Evolutionary conservation across 1,140 invertebrate genomes (phyloP).

Genomic region (Homalodisca vitripennis): DNA sequence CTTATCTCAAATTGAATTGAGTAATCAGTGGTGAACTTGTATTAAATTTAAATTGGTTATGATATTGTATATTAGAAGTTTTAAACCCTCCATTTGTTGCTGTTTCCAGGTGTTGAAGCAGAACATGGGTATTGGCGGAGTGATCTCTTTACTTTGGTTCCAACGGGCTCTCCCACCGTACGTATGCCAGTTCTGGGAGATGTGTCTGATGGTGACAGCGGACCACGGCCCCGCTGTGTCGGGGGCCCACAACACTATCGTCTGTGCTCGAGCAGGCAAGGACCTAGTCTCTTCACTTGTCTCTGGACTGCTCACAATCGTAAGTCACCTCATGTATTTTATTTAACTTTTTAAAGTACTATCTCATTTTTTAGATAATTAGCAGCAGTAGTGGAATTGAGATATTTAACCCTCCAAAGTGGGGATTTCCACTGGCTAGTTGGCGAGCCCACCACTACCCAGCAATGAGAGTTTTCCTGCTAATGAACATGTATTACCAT

Average conservation of each 20-base stretch:
- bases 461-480: too few relatives aligned
- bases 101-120: constrained; percentile 63
- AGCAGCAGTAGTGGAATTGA: too few relatives aligned
- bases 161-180: constrained; percentile 91
- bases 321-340: constrained; percentile 68
- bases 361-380: too few relatives aligned
- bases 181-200: constrained; percentile 98
- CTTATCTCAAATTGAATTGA: too few relatives aligned
- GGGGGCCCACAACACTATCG: constrained; percentile 99
- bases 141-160: constrained; percentile 97
- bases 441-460: too few relatives aligned
- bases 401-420: neutral
- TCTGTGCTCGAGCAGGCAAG: constrained; percentile 97
- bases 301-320: constrained; percentile 96
- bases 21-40: too few relatives aligned
- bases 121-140: constrained; percentile 95
- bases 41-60: too few relatives aligned
- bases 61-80: neutral
- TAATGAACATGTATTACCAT: too few relatives aligned
- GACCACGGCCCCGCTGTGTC: constrained; percentile 99
- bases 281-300: constrained; percentile 96
- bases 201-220: constrained; percentile 98
- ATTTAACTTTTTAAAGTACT: too few relatives aligned
- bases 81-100: neutral
- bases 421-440: too few relatives aligned